Evolutionary conservation across 2,113 vertebrate species (phyloP), one percentile per base, ranked within the genome.

Genomic region (Neofelis nebulosa): DNA sequence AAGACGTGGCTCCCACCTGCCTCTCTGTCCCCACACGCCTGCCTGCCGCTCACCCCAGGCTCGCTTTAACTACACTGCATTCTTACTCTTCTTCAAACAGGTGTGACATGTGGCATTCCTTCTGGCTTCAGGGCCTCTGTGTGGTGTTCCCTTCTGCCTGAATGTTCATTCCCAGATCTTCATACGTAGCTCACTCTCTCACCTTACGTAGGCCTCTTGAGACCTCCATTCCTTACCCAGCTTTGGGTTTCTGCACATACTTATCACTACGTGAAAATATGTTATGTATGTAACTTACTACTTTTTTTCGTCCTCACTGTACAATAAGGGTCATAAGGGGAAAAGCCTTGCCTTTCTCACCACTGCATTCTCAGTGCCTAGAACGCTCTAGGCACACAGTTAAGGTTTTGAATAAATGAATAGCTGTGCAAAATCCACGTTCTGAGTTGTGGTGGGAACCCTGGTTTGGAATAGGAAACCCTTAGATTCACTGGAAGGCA

Each of bases 311-410:
- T 80, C 52, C 18, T 36, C 27, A n/a, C 33, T 33, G 48, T 27
- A 93, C 81, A 89, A 23, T 66, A 82, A 69, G n/a, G 50, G 61
- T 66, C 19, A 83, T 16, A 27, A 63, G 71, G 31, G 29, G 31
- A 69, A 94, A 94, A 82, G 16, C 15, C 71, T 74, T 83, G 68
- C 33, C 55, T 84, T 89, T 78, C 94, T 89, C 55, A 96, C 31
- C 21, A 63, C 19, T 71, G 3, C 85, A 16, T 65, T 48, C 68
- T 86, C 16, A 65, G 29, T 71, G 29, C 73, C 9, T 85, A 79
- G 57, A 89, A 57, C 6, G n/a, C 74, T 16, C 57, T 48, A 82
- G 36, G 14, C 52, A 25, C 48, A 65, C 41, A 69, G 11, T 85
- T 63, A 19, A 61, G n/a, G 68, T 86, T 93, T 90, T 82, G 4